These are phyloP conservation scores for Eira barbara DNA, from an alignment of 2,113 vertebrate genomes.

Conservation along the genomic window DNA sequence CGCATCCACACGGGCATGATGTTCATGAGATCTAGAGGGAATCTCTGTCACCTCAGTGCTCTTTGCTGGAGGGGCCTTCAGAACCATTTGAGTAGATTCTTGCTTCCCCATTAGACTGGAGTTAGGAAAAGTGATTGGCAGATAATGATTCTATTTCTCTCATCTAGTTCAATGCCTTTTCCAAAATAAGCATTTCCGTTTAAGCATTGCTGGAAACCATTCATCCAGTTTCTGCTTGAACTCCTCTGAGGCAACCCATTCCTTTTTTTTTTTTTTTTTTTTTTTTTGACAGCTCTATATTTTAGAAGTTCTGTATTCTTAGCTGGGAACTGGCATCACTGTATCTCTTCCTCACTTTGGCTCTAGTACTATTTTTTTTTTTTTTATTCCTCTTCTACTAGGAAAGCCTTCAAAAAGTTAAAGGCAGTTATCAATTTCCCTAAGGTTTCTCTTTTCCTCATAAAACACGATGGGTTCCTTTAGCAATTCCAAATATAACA, in stretches of 20 bases:
- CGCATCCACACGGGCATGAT: background rate
- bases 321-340: background rate
- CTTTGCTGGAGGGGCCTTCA: background rate
- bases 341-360: background rate
- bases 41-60: background rate
- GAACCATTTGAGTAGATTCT: background rate
- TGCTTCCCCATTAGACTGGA: background rate
- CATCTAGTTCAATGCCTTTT: background rate
- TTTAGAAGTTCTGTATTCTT: constrained; percentile 28
- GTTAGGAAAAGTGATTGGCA: background rate
- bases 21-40: background rate
- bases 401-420: constrained; percentile 31
- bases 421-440: background rate
- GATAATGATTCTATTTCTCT: background rate
- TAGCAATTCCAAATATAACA: background rate
- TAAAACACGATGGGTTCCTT: background rate
- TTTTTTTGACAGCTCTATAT: background rate
- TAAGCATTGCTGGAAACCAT: background rate
- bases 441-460: background rate
- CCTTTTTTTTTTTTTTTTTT: background rate
- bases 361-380: background rate
- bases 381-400: constrained; percentile 8
- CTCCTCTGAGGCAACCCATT: background rate
- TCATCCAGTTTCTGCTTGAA: constrained; percentile 25
- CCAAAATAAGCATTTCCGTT: constrained; percentile 49